Percentiles rank a stretch among this genome's conserved stretches.
These are phyloP conservation scores for Hyperopisus bebe DNA, from an alignment of 2,113 vertebrate species.

Conservation along the genomic window DNA sequence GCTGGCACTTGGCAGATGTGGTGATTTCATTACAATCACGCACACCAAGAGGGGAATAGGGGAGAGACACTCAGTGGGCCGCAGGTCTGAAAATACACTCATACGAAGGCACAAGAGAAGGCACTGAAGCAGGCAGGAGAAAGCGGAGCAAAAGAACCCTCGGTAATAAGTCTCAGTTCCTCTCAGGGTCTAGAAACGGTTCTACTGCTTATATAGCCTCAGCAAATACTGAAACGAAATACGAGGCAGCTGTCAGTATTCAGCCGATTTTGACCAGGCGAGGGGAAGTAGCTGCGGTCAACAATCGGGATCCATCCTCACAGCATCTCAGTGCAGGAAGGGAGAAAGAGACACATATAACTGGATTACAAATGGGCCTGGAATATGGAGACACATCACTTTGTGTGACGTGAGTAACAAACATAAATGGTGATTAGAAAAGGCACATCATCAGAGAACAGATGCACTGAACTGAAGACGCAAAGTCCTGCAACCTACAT, in stretches of 20 bases:
- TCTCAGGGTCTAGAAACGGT: not conserved
- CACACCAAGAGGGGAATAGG: not conserved
- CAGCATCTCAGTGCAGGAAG: not conserved
- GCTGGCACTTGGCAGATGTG: not conserved
- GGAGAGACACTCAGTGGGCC: not conserved
- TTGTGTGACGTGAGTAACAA: not conserved
- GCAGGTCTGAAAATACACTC: not conserved
- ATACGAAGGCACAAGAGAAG: not conserved
- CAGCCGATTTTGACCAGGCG: not conserved
- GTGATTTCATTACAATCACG: too few relatives aligned
- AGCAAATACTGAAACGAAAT: not conserved
- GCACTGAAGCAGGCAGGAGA: not conserved
- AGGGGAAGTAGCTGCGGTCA: not conserved
- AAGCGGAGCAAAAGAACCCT: not conserved
- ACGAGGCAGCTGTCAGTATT: not conserved
- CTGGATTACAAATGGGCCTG: not conserved
- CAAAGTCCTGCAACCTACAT: not conserved
- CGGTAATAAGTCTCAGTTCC: not conserved
- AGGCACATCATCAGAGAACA: not conserved
- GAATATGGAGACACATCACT: not conserved
- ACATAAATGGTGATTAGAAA: not conserved
- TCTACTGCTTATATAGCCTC: not conserved
- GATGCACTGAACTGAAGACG: not conserved
- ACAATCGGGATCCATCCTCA: not conserved
- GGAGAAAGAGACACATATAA: not conserved